Base-by-base conservation (phyloP, 2,888 invertebrate genomes). In the Stenodema calcarata region DNA sequence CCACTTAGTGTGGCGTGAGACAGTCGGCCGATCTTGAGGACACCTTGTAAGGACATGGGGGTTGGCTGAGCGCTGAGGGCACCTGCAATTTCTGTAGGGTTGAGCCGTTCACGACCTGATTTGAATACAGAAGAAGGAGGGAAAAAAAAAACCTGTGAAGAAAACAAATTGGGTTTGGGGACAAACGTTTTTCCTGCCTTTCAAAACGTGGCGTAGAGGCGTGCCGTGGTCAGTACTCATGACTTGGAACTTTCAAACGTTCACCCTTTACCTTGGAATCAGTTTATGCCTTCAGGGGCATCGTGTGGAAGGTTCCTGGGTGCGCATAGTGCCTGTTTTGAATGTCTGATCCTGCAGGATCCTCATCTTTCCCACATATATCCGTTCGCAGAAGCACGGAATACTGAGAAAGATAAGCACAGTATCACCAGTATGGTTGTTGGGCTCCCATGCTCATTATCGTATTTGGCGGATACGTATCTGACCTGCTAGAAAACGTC, bases 61-160 rank as follows among this genome's bases (percentile, higher is more conserved):
- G 62, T 23, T 62, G 12, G 62, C 35, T 23, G 7, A 62, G 27
- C 62, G 23, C 23, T 62, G 62, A 6, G n/a, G 62, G 18, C 11
- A 18, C 54, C 54, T 54, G 54, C 9, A 62, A 18, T 62, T 62
- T 62, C 11, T 23, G 50, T 16, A 50, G 50, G 50, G 50, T 50
- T 50, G 50, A 14, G 50, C 50, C 62, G 27, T 78, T 78, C 78
- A 78, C 78, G 78, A 78, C 18, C 78, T 78, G 78, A 78, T 78
- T 78, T 78, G 78, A 78, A 78, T 78, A 44, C 44, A 78, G 78
- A 62, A n/a, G 50, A 50, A 50, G 62, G 7, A 14, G 62, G 23
- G 23, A 62, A 62, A 62, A 23, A 62, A 62, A 62, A 23, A n/a
- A 23, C 62, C 11, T 23, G 27, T 23, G 62, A 23, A 54, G 62